Conservation (phyloP, 2,113 vertebrate genomes). For the Callithrix jacchus region DNA sequence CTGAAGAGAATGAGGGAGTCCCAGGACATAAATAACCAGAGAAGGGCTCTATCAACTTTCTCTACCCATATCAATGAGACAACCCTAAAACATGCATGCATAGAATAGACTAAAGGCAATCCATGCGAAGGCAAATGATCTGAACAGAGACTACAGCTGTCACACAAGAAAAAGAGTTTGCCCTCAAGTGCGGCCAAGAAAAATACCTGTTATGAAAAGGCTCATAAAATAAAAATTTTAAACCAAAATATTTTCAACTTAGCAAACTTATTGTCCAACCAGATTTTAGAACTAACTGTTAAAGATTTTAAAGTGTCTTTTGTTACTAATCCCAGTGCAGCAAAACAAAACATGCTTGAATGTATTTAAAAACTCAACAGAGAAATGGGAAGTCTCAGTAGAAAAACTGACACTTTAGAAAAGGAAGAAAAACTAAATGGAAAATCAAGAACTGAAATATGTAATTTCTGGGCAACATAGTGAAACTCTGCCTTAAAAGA, state of each 20-base stretch:
- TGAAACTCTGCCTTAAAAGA: background rate
- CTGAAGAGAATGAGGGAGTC: background rate
- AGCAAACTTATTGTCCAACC: too few species aligned
- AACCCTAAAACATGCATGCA: background rate
- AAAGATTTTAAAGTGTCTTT: background rate
- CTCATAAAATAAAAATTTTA: background rate
- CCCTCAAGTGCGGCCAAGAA: background rate
- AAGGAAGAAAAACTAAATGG: background rate
- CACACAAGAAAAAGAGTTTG: background rate
- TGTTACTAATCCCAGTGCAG: background rate
- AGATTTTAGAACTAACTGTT: background rate
- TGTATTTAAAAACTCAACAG: background rate
- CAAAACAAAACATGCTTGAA: background rate
- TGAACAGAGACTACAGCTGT: background rate
- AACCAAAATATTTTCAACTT: background rate
- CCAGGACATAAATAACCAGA: background rate
- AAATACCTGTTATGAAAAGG: background rate
- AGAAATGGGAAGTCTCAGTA: background rate
- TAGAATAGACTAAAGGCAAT: background rate
- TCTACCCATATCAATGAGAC: background rate
- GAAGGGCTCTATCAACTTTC: background rate
- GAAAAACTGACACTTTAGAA: background rate
- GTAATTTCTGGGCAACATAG: background rate
- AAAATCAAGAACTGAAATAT: background rate
- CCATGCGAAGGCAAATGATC: background rate